Evolutionary conservation across 1,140 invertebrate species (phyloP), one percentile per base, ranked within the genome.

Genomic region (Cotesia glomerata): DNA sequence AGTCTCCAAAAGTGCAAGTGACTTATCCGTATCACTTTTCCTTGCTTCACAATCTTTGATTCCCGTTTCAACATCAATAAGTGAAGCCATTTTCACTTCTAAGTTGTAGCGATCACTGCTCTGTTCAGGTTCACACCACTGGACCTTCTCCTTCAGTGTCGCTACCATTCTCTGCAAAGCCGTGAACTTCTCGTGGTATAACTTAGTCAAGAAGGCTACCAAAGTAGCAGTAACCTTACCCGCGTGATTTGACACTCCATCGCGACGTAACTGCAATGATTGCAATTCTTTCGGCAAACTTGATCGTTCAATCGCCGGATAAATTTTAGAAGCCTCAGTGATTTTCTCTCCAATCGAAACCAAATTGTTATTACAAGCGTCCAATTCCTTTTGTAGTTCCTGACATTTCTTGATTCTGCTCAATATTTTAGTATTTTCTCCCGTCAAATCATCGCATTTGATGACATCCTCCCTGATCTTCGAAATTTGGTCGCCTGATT

Each of bases 371-470:
- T 90, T 89, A 52, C 90, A 88, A 58, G 89, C 87, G 45, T 90
- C 86, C 1, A 97, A 82, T 76, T 95, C 91, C 34, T 87, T 87
- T 82, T 93, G 92, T 11, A 95, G 81, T n/a, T 88, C 85, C 76
- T 92, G 90, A 79, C 93, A 92, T 75, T 91, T 92, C 73, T 93
- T 90, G 5, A 97, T 88, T 75, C 95, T 89, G 70, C 91, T 90
- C 45, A 97, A 86, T 67, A 97, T 93, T 81, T 95, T 94, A 3
- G 90, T 89, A 82, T 95, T 95, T 77, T 95, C 92, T 1, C 96
- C 96, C 11, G 93, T 94, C 79, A 96, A 90, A 85, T 97, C 95
- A 82, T 98, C 96, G 85, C 95, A 97, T 85, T 95, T 95, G 9
- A 95, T 93, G 0, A 97, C 90, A 61, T 93, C 90, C 81, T 98